Conservation (phyloP, 2,113 vertebrate species). For the Triplophysa siluroides region DNA sequence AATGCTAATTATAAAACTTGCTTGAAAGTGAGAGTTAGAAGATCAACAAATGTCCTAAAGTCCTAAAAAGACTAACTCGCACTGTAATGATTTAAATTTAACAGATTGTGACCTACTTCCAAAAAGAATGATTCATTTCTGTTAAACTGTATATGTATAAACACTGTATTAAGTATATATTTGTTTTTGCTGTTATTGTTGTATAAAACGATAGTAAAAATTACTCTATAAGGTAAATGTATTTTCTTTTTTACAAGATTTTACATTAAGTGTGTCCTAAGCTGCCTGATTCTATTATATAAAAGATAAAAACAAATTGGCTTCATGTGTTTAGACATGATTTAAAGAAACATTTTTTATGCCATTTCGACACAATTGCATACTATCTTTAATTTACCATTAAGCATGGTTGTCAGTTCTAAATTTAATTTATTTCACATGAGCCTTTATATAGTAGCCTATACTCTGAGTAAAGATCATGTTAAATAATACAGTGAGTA, state of each 20-base stretch:
- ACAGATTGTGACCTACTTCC: background rate
- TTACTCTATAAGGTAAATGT: background rate
- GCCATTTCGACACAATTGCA: constrained; percentile 11
- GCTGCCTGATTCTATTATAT: background rate
- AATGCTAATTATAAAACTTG: constrained; percentile 47
- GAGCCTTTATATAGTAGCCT: too few species aligned
- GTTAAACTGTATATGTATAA: background rate
- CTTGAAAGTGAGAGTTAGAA: background rate
- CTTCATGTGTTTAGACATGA: constrained; percentile 9
- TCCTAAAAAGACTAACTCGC: background rate
- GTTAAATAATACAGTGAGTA: background rate
- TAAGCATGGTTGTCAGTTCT: constrained; percentile 7
- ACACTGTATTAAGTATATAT: background rate
- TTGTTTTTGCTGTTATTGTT: background rate
- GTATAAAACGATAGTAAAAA: background rate
- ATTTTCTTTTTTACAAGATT: background rate
- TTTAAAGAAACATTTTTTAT: background rate
- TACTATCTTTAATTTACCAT: background rate
- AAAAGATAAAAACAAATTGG: background rate
- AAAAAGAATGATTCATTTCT: background rate
- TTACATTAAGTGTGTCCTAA: constrained; percentile 1
- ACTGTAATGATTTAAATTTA: constrained; percentile 13
- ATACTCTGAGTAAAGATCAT: too few species aligned
- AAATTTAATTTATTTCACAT: too few species aligned
- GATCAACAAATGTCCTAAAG: background rate